Evolutionary conservation across 1,140 invertebrate species (phyloP).

Genomic region (Papilio aristodemus): DNA sequence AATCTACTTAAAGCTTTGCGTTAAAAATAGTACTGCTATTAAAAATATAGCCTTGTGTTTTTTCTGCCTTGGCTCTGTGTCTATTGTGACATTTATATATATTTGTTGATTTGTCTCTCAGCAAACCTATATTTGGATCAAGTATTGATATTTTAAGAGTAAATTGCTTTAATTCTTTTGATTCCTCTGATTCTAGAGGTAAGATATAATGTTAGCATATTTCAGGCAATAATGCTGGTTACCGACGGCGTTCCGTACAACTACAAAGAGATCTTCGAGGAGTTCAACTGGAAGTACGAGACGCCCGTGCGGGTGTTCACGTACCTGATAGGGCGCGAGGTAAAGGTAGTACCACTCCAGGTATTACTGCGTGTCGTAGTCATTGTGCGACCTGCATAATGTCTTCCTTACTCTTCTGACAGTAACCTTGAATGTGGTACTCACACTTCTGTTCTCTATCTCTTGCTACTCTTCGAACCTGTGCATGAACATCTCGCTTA

Average conservation of each 20-base stretch:
- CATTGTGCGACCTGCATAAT: constrained; percentile 79
- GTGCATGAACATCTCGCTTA: constrained; percentile 40
- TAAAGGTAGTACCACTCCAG: constrained; percentile 81
- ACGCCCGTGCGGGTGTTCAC: constrained; percentile 97
- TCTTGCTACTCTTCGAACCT: constrained; percentile 36
- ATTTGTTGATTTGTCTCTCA: too few species aligned
- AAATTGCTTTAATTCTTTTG: too few species aligned
- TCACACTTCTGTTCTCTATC: constrained; percentile 49
- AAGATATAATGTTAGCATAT: constrained; percentile 61
- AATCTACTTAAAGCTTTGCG: too few species aligned
- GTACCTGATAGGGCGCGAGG: constrained; percentile 97
- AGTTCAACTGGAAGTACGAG: constrained; percentile 90
- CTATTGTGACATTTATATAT: too few species aligned
- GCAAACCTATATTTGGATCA: too few species aligned
- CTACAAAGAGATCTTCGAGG: constrained; percentile 94
- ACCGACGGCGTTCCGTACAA: constrained; percentile 98
- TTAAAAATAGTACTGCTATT: too few species aligned
- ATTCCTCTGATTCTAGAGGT: background rate
- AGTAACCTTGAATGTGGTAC: constrained; percentile 78
- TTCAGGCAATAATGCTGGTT: constrained; percentile 98
- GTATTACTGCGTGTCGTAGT: constrained; percentile 79
- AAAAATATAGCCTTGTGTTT: too few species aligned
- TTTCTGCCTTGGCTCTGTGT: too few species aligned
- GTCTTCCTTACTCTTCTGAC: constrained; percentile 68
- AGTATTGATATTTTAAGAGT: too few species aligned